These are phyloP conservation scores for Nicator chloris DNA, from an alignment of 2,113 vertebrate species.

Conservation along the genomic window DNA sequence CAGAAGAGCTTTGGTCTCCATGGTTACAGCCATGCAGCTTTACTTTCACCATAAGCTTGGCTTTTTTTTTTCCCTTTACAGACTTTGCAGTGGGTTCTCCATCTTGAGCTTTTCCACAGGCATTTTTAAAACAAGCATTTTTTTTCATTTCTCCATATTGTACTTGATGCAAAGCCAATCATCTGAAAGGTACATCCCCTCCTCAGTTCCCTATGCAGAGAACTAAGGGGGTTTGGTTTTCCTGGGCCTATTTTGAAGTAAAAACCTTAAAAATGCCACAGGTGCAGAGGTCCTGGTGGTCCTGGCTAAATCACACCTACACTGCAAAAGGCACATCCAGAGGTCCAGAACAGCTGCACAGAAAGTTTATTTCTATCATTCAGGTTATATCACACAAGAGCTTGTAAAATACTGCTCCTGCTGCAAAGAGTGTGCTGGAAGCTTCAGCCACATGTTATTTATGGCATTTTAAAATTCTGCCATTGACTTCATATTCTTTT, in stretches of 20 bases:
- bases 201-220: background rate
- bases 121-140: background rate
- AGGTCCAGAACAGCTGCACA: background rate
- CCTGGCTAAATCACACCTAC: background rate
- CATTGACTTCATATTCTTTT: background rate
- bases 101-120: background rate
- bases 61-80: background rate
- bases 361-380: background rate
- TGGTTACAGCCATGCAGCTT: conserved; percentile 50
- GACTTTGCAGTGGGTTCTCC: background rate
- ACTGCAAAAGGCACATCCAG: background rate
- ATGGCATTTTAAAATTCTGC: background rate
- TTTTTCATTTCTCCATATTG: background rate
- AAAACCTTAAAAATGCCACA: background rate
- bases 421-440: background rate
- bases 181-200: background rate
- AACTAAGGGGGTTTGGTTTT: background rate
- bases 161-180: background rate
- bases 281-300: background rate
- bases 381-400: background rate
- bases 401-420: background rate
- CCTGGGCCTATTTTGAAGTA: background rate
- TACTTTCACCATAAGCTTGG: conserved; percentile 2
- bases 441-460: background rate
- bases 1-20: conserved; percentile 41